Conservation (phyloP, 2,113 vertebrate genomes). For the Prinia subflava region DNA sequence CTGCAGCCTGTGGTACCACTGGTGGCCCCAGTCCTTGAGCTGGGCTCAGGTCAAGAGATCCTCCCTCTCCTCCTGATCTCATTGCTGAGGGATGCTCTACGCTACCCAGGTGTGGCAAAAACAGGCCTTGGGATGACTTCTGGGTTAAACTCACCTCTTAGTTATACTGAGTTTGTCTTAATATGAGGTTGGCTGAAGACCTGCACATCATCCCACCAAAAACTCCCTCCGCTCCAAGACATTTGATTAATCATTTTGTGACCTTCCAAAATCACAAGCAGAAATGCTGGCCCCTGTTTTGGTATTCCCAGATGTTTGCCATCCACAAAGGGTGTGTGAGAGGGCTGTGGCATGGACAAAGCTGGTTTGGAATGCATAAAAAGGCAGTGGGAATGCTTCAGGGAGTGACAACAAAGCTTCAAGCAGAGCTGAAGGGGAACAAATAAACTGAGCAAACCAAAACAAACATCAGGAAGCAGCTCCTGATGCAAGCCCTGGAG, state of each 20-base stretch:
- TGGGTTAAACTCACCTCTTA: not conserved
- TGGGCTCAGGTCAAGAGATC: no score
- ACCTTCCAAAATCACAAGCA: not conserved
- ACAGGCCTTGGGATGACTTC: not conserved
- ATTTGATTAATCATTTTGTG: not conserved
- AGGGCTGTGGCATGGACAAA: fast-evolving
- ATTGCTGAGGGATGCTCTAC: not conserved
- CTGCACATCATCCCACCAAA: not conserved
- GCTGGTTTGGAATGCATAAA: not conserved
- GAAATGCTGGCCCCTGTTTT: not conserved
- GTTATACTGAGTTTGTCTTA: not conserved
- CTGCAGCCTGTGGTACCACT: not conserved
- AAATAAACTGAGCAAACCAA: not conserved
- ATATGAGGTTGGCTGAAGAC: not conserved
- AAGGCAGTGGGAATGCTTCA: not conserved
- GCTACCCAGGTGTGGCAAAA: not conserved
- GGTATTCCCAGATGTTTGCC: not conserved
- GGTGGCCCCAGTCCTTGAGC: not conserved
- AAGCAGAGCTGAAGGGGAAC: not conserved
- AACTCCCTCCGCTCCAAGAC: not conserved
- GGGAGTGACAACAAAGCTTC: fast-evolving
- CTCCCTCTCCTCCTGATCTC: not conserved
- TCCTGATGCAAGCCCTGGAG: not conserved
- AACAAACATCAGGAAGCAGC: not conserved
- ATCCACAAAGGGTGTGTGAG: not conserved